phyloP scores from a whole-genome alignment of 2,888 invertebrate species.

The Ptychoptera albimana region DNA sequence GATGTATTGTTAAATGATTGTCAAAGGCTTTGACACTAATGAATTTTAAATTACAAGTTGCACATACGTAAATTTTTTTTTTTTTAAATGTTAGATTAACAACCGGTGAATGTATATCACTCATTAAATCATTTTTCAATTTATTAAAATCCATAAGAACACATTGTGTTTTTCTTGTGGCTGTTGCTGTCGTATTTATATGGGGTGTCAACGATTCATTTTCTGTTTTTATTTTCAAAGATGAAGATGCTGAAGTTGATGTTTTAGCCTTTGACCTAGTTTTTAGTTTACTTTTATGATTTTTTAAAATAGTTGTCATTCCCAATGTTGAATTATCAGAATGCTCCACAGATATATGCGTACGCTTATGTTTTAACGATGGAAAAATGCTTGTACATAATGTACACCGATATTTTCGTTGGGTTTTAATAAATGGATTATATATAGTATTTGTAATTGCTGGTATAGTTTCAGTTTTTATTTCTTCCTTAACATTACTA shows the following conservation, averaged over 20 bases:
- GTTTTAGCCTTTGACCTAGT: too few species aligned
- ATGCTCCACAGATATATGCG: slow-evolving; percentile 25
- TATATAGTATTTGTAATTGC: too few species aligned
- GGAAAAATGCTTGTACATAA: slow-evolving; percentile 25
- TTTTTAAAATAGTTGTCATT: slow-evolving; percentile 10
- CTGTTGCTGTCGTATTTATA: too few species aligned
- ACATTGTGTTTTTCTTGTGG: too few species aligned
- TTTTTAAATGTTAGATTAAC: slow-evolving; percentile 9
- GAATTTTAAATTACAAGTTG: slow-evolving; percentile 49
- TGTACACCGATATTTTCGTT: slow-evolving; percentile 25
- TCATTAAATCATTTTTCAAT: slow-evolving; percentile 1
- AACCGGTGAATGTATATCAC: background rate
- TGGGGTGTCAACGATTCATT: too few species aligned
- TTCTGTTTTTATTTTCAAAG: too few species aligned
- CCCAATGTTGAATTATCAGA: slow-evolving; percentile 26
- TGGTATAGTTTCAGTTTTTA: background rate
- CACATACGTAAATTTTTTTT: slow-evolving; percentile 32
- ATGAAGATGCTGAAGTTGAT: too few species aligned
- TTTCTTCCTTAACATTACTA: background rate
- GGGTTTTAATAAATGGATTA: background rate
- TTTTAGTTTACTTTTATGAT: too few species aligned
- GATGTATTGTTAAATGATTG: slow-evolving; percentile 61
- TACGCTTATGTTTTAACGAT: slow-evolving; percentile 26
- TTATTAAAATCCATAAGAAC: slow-evolving; percentile 1
- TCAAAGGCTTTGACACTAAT: slow-evolving; percentile 49